Percentiles rank a stretch among this genome's conserved stretches.
Conservation (phyloP, 92 coral and sea anemone genomes). For the Epizoanthus illoricatus region DNA sequence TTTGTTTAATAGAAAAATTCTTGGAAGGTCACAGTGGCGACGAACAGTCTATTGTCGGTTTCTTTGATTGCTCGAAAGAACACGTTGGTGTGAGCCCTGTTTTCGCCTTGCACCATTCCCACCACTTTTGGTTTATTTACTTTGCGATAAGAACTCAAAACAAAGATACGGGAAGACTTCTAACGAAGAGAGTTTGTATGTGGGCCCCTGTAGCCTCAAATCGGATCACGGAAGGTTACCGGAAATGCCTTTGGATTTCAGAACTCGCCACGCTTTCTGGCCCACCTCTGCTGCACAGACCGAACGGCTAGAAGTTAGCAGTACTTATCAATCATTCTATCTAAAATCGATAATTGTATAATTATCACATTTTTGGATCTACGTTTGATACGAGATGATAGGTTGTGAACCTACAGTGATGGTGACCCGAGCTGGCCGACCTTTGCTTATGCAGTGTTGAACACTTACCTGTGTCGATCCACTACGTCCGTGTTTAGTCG, state of each 20-base stretch:
- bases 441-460: neutral
- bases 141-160: slow-evolving; percentile 65
- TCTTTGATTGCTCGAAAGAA: slow-evolving; percentile 82
- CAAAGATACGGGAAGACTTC: slow-evolving; percentile 47
- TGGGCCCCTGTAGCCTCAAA: slow-evolving; percentile 39
- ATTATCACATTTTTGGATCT: slow-evolving; percentile 97
- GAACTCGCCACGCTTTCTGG: slow-evolving; percentile 61
- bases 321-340: slow-evolving; percentile 90
- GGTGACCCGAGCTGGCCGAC: slow-evolving; percentile 49
- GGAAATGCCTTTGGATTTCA: slow-evolving; percentile 80
- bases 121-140: slow-evolving; percentile 64
- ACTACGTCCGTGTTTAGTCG: neutral
- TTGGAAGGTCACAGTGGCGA: slow-evolving; percentile 99
- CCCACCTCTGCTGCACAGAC: slow-evolving; percentile 61
- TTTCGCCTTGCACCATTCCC: slow-evolving; percentile 37
- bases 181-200: slow-evolving; percentile 36
- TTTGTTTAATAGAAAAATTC: slow-evolving; percentile 92
- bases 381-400: slow-evolving; percentile 82
- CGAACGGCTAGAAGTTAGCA: slow-evolving; percentile 53
- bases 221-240: slow-evolving; percentile 66
- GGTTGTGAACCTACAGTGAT: slow-evolving; percentile 74
- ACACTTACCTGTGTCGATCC: slow-evolving; percentile 15
- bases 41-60: slow-evolving; percentile 94
- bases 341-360: slow-evolving; percentile 99
- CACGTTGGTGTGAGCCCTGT: slow-evolving; percentile 43